Evolutionary conservation across 1,140 invertebrate genomes (phyloP).

Genomic region (Brachionus rotundiformis): DNA sequence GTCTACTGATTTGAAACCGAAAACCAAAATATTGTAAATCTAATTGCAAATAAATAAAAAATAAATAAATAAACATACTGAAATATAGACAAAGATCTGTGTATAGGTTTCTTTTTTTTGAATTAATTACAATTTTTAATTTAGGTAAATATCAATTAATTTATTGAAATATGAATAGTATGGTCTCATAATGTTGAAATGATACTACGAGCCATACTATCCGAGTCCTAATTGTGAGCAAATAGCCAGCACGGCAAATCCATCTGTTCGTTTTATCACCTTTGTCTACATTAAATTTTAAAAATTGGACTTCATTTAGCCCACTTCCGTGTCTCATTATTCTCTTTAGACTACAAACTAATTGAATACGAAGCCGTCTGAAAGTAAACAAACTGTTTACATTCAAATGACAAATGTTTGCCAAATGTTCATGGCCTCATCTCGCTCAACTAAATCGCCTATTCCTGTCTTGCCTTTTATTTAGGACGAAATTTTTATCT

Average conservation of each 20-base stretch:
- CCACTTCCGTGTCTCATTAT: conserved; percentile 30
- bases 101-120: conserved; percentile 13
- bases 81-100: conserved; percentile 42
- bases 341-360: background rate
- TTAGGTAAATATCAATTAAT: conserved; percentile 49
- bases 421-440: background rate
- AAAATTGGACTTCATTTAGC: background rate
- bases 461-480: background rate
- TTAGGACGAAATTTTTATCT: background rate
- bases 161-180: conserved; percentile 41
- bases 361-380: background rate
- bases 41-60: conserved; percentile 43
- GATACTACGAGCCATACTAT: background rate
- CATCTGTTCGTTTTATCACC: conserved; percentile 28
- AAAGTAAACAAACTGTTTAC: background rate
- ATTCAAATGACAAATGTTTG: conserved; percentile 4
- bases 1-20: conserved; percentile 18
- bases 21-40: conserved; percentile 16
- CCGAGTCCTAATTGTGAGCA: background rate
- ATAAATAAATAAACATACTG: conserved; percentile 25
- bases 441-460: background rate
- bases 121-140: conserved; percentile 49
- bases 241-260: background rate
- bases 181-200: conserved; percentile 20
- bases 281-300: background rate